Evolutionary conservation across 2,888 invertebrate species (phyloP).

Genomic region (Unio pictorum): DNA sequence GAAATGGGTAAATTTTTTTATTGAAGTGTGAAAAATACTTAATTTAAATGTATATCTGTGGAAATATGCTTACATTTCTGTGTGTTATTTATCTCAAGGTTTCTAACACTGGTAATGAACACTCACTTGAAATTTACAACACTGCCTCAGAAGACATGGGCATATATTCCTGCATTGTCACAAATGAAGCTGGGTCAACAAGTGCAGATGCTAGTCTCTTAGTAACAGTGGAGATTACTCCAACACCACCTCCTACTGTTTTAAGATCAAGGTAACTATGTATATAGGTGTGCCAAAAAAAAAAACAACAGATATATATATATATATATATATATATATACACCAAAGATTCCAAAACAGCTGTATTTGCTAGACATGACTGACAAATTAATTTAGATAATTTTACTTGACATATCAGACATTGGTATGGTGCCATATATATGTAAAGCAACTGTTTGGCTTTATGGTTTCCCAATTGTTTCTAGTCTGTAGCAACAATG

Average conservation of each 20-base stretch:
- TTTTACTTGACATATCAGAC: no score
- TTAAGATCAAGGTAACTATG: constrained; percentile 46
- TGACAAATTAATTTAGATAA: no score
- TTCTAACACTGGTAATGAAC: constrained; percentile 42
- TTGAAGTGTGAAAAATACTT: not conserved
- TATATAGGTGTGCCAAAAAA: not conserved
- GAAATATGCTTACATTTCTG: no score
- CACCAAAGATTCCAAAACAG: no score
- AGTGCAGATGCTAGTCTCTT: constrained; percentile 49
- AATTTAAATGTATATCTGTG: no score
- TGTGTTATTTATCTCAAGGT: constrained; percentile 11
- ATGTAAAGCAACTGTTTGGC: no score
- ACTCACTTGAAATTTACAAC: constrained; percentile 50
- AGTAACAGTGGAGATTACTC: constrained; percentile 28
- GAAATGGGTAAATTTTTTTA: not conserved
- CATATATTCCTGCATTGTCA: constrained; percentile 56
- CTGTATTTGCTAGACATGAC: no score
- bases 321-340: no score
- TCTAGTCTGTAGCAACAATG: no score
- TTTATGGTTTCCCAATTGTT: no score
- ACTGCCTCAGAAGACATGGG: constrained; percentile 52
- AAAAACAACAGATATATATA: no score
- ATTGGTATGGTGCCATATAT: no score
- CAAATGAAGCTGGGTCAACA: constrained; percentile 45
- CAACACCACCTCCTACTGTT: constrained; percentile 15